phyloP scores from a whole-genome alignment of 2,888 invertebrate species.

The Diarsia dahlii region DNA sequence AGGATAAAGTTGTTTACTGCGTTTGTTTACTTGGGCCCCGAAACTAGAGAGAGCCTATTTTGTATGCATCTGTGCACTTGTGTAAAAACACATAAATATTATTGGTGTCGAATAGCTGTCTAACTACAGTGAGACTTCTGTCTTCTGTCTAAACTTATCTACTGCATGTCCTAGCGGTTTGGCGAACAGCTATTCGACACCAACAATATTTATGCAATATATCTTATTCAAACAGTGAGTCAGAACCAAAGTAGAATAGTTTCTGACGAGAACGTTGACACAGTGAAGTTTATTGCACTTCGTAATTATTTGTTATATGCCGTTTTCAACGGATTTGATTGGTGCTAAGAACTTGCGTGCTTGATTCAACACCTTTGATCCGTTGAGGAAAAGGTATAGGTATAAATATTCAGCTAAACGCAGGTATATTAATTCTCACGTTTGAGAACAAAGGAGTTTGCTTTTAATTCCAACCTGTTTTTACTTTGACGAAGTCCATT shows the following conservation, averaged over 20 bases:
- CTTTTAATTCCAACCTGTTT: slow-evolving; percentile 10
- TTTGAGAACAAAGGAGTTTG: slow-evolving; percentile 30
- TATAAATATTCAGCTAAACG: slow-evolving; percentile 20
- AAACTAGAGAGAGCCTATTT: too few relatives aligned
- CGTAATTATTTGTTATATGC: slow-evolving; percentile 60
- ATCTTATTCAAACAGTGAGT: slow-evolving; percentile 81
- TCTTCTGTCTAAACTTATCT: not conserved
- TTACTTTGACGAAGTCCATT: slow-evolving; percentile 12
- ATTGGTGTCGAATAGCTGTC: too few relatives aligned
- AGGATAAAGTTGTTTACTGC: too few relatives aligned
- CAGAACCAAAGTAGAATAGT: slow-evolving; percentile 65
- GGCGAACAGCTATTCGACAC: slow-evolving; percentile 71
- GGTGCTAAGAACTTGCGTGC: slow-evolving; percentile 25
- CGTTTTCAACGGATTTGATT: slow-evolving; percentile 65
- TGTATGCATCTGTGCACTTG: too few relatives aligned
- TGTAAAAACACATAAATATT: too few relatives aligned
- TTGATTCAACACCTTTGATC: slow-evolving; percentile 37
- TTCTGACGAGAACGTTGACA: slow-evolving; percentile 80
- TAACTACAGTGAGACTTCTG: slow-evolving; percentile 50
- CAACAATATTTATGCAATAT: slow-evolving; percentile 74
- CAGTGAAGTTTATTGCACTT: slow-evolving; percentile 82
- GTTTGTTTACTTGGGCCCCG: too few relatives aligned
- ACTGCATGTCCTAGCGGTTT: slow-evolving; percentile 65
- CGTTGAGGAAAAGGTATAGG: slow-evolving; percentile 26
- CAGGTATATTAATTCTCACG: slow-evolving; percentile 24